Base-by-base conservation (phyloP, 2,888 invertebrate species). In the Limnephilus rhombicus region DNA sequence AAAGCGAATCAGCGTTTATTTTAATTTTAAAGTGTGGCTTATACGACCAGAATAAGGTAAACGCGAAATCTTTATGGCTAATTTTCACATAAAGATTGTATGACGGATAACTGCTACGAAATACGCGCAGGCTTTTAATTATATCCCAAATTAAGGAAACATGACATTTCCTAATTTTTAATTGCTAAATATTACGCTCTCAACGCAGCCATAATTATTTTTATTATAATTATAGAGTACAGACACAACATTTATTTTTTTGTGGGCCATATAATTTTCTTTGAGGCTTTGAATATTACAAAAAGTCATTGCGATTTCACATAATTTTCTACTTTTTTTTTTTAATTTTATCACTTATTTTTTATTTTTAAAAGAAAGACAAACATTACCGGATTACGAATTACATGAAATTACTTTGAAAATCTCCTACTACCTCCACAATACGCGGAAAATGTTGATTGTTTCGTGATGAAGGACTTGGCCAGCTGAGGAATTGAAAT, bases 1-100 rank as follows among this genome's bases (percentile, higher is more conserved):
- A 85, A 85, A 89, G 37, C 80, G 88, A 88, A 88, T 88, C 80
- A 88, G 80, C 88, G 80, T 88, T 88, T 88, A 88, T 88, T 88
- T 68, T 88, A 88, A 88, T 88, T 88, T 88, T 34, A 88, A 88
- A 88, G 88, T 31, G 29, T 88, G 88, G 80, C 37, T 88, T 88
- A 88, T 88, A 80, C 68, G 80, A 88, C 80, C 37, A 12, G 34
- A 88, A 88, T 88, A 80, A 31, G 45, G 83, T 24, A 37, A 31
- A 18, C 34, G 31, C 37, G 37, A 83, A 34, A 83, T 83, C 34
- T 83, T 83, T 34, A 83, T 83, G 31, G 83, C 83, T 34, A 83
- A 83, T 83, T 83, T 83, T 34, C 83, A 24, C 83, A 83, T 83
- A 83, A 83, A 83, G 83, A 83, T 83, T 83, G 83, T 31, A 83